A percentile compares a stretch with the other conserved stretches of the same genome.
phyloP scores from a whole-genome alignment of 2,113 vertebrate species.

The Carassius auratus region DNA sequence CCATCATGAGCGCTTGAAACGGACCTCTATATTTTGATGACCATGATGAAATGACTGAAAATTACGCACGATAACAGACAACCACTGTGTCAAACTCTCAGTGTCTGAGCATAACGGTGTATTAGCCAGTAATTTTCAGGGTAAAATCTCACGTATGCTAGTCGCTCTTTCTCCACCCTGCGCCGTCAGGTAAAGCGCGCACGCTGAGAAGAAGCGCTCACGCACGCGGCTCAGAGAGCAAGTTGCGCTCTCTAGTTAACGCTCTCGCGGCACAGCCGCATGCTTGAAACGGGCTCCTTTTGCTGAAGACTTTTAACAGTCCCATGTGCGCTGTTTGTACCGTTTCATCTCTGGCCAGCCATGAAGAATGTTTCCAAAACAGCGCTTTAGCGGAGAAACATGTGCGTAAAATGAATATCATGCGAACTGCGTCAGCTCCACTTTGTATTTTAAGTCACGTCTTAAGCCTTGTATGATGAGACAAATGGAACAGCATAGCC shows the following conservation, averaged over 20 bases:
- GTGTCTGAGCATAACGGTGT: neutral
- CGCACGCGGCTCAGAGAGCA: neutral
- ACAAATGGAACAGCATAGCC: neutral
- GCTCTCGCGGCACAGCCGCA: neutral
- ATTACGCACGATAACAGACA: neutral
- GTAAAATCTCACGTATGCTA: neutral
- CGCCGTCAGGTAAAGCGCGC: constrained; percentile 23
- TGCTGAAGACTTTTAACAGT: neutral
- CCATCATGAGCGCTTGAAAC: neutral
- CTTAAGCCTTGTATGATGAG: neutral
- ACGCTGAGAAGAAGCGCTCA: constrained; percentile 7
- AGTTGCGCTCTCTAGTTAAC: constrained; percentile 15
- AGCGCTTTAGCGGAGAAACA: neutral
- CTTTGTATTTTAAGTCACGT: neutral
- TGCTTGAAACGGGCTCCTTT: neutral
- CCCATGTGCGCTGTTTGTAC: neutral
- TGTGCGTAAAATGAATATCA: constrained; percentile 1
- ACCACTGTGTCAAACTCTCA: neutral
- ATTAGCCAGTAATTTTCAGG: neutral
- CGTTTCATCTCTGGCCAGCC: neutral
- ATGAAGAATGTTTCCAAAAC: neutral
- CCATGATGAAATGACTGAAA: neutral
- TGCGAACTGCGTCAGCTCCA: neutral
- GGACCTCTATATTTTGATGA: too few species aligned
- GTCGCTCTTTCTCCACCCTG: neutral